Percentiles rank a stretch among this genome's conserved stretches.
phyloP scores from a whole-genome alignment of 2,888 invertebrate species.

The Ypsolopha sequella region DNA sequence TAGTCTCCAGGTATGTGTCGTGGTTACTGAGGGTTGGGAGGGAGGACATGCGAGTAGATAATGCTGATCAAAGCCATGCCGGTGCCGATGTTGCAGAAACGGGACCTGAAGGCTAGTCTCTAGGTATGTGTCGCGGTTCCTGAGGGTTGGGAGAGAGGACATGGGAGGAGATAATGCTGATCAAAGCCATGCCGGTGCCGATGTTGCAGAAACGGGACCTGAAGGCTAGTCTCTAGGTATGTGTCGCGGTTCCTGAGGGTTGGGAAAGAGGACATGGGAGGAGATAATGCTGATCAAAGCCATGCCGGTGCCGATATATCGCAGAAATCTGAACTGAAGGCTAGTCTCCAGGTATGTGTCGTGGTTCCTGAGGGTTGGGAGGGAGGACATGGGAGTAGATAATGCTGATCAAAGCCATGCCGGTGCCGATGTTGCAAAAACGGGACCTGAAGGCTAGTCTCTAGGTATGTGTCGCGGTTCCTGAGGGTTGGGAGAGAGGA shows the following conservation, averaged over 20 bases:
- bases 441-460: constrained; percentile 82
- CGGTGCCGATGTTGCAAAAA: constrained; percentile 86
- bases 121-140: no score
- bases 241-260: constrained; percentile 74
- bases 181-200: constrained; percentile 85
- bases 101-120: constrained; percentile 81
- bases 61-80: constrained; percentile 89
- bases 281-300: constrained; percentile 89
- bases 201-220: constrained; percentile 86
- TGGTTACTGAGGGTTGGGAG: constrained; percentile 83
- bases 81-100: constrained; percentile 85
- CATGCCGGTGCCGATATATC: constrained; percentile 87
- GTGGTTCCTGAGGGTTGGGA: constrained; percentile 82
- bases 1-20: constrained; percentile 76
- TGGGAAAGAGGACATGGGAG: constrained; percentile 85
- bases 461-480: constrained; percentile 73
- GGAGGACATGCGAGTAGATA: constrained; percentile 87
- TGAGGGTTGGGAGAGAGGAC: no score
- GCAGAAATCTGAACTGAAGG: constrained; percentile 84
- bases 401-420: constrained; percentile 87
- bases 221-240: constrained; percentile 83
- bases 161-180: constrained; percentile 89
- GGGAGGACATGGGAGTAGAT: constrained; percentile 87
- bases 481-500: constrained; percentile 84
- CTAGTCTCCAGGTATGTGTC: constrained; percentile 78